These are phyloP conservation scores for Cephus sareptanus DNA, from an alignment of 2,888 invertebrate genomes.

Conservation along the genomic window DNA sequence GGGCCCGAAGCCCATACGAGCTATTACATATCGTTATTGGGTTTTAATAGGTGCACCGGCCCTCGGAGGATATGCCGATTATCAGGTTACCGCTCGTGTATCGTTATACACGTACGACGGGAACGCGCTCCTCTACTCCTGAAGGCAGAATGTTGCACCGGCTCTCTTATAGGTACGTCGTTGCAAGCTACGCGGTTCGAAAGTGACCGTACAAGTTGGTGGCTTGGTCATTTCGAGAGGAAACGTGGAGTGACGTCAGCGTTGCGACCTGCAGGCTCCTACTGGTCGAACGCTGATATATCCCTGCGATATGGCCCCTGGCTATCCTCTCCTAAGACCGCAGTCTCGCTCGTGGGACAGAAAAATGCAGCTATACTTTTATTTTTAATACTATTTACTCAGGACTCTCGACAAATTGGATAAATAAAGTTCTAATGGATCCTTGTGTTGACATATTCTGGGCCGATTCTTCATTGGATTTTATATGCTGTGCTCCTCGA, in stretches of 20 bases:
- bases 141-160: neutral
- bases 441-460: neutral
- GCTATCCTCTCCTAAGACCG: neutral
- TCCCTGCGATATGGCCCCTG: neutral
- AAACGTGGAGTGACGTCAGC: constrained; percentile 26
- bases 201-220: constrained; percentile 16
- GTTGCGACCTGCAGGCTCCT: neutral
- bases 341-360: neutral
- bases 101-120: constrained; percentile 16
- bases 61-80: constrained; percentile 55
- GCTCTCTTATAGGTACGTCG: constrained; percentile 30
- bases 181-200: constrained; percentile 17
- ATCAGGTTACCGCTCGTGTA: constrained; percentile 51
- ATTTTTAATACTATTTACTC: neutral
- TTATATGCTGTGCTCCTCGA: neutral
- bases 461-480: neutral
- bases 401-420: neutral
- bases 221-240: constrained; percentile 26
- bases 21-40: constrained; percentile 59
- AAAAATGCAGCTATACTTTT: neutral
- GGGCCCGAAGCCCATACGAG: constrained; percentile 31
- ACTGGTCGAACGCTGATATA: neutral
- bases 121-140: neutral
- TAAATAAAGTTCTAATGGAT: neutral
- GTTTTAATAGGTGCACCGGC: constrained; percentile 54